These are phyloP conservation scores for Jacana jacana DNA, from an alignment of 2,113 vertebrate species.

Conservation along the genomic window DNA sequence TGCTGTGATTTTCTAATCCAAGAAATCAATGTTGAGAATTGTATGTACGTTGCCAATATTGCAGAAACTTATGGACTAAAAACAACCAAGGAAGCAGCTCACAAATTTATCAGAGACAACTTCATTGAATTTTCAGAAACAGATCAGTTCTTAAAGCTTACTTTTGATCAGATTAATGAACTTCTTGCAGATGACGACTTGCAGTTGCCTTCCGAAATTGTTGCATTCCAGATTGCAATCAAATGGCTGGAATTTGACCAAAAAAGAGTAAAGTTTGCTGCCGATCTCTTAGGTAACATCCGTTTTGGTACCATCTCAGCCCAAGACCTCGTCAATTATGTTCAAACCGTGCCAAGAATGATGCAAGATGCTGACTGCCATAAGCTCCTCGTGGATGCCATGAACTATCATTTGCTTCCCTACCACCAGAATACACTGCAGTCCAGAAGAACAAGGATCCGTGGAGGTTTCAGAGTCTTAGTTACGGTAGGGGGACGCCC, in stretches of 20 bases:
- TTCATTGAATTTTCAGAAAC: constrained; percentile 99
- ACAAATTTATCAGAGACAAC: constrained; percentile 96
- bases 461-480: constrained; percentile 90
- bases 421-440: constrained; percentile 97
- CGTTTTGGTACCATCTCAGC: constrained; percentile 97
- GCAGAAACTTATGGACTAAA: constrained; percentile 93
- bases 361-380: constrained; percentile 98
- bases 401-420: constrained; percentile 98
- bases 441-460: constrained; percentile 96
- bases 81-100: constrained; percentile 87
- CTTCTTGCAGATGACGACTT: constrained; percentile 93
- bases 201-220: constrained; percentile 94
- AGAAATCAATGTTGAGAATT: constrained; percentile 96
- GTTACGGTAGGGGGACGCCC: constrained; percentile 94
- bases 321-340: constrained; percentile 94
- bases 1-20: constrained; percentile 95
- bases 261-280: constrained; percentile 93
- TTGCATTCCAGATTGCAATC: constrained; percentile 97
- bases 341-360: constrained; percentile 95
- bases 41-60: constrained; percentile 95
- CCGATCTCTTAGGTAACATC: constrained; percentile 90
- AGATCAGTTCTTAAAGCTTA: constrained; percentile 97
- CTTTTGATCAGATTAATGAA: constrained; percentile 97
- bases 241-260: constrained; percentile 98
- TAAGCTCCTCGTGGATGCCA: constrained; percentile 95